Percentiles rank a stretch among this genome's conserved stretches.
phyloP scores from a whole-genome alignment of 2,113 vertebrate genomes.

The Rhinopomastus cyanomelas region DNA sequence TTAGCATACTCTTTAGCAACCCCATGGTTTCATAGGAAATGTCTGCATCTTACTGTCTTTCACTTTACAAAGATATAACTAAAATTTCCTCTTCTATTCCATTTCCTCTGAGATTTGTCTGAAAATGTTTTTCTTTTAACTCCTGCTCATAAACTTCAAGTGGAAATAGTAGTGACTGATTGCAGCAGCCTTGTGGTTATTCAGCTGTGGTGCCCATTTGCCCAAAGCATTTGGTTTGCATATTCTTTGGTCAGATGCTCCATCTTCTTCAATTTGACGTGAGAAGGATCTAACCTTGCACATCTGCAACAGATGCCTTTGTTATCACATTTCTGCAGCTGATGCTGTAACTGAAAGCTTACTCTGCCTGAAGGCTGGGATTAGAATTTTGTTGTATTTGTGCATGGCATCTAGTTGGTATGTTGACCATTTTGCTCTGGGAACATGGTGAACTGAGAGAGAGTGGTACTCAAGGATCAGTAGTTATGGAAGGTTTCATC shows the following conservation, averaged over 20 bases:
- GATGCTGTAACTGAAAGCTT: slow-evolving; percentile 26
- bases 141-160: neutral
- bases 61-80: neutral
- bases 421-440: too few species aligned
- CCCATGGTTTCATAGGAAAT: neutral
- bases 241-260: neutral
- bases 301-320: neutral
- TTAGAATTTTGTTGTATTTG: neutral
- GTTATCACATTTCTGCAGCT: neutral
- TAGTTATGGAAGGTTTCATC: too few species aligned
- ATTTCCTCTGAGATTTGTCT: neutral
- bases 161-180: neutral
- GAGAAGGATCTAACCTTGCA: neutral
- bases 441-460: too few species aligned
- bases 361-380: neutral
- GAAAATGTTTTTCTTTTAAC: neutral
- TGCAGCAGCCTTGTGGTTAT: neutral
- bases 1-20: neutral
- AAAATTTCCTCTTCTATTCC: neutral
- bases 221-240: neutral
- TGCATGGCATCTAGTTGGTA: too few species aligned
- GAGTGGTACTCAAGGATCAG: too few species aligned
- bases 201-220: neutral
- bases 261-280: neutral
- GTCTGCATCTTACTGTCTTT: neutral